These are phyloP conservation scores for Charadrius vociferus DNA, from an alignment of 2,113 vertebrate genomes.

Conservation along the genomic window DNA sequence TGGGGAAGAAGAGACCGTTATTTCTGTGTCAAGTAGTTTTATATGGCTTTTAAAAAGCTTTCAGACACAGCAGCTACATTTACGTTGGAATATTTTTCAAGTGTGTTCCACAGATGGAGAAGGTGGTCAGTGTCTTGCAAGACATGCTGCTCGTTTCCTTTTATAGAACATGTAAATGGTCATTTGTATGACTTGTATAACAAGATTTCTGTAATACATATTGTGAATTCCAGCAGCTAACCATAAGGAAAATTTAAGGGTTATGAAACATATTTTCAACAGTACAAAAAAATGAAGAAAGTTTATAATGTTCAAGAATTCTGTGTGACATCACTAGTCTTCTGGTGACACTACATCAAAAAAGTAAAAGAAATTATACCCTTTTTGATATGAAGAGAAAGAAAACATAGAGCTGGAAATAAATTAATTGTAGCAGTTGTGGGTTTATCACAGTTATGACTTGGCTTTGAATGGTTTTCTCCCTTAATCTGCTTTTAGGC, in stretches of 20 bases:
- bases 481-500: neutral
- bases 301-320: neutral
- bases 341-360: neutral
- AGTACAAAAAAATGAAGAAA: neutral
- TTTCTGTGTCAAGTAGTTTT: conserved; percentile 13
- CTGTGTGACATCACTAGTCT: neutral
- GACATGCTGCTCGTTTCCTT: neutral
- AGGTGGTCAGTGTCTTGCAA: neutral
- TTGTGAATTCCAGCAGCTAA: neutral
- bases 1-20: neutral
- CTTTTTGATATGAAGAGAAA: neutral
- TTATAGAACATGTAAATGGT: neutral
- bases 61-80: neutral
- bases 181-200: neutral
- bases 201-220: neutral
- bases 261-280: neutral
- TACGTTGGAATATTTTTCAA: neutral
- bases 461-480: neutral
- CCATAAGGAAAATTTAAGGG: neutral
- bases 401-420: neutral
- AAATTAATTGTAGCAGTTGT: neutral
- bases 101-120: neutral
- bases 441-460: neutral
- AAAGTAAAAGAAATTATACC: neutral
- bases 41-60: conserved; percentile 26